Conservation (phyloP, 2,113 vertebrate species). For the Gymnogyps californianus region DNA sequence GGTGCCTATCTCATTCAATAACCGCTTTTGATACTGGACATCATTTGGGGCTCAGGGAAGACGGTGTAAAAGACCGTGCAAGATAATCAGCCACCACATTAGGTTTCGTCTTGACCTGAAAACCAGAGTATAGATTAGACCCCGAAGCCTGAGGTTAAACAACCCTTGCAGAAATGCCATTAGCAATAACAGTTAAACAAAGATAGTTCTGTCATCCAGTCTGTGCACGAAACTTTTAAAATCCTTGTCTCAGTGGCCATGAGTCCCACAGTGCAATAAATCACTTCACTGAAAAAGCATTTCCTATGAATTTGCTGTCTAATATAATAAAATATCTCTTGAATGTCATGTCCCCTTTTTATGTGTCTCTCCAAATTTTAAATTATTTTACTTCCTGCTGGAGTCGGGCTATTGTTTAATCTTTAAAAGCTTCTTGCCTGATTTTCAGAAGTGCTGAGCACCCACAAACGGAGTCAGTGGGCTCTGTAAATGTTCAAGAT, state of each 20-base stretch:
- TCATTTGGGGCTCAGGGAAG: neutral
- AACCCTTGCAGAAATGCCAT: neutral
- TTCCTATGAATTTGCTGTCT: constrained; percentile 43
- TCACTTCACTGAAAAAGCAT: constrained; percentile 21
- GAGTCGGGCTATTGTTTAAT: neutral
- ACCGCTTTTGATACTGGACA: neutral
- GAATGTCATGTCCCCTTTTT: constrained; percentile 46
- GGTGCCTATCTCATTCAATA: neutral
- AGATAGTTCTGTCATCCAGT: neutral
- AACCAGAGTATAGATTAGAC: neutral
- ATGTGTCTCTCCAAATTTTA: neutral
- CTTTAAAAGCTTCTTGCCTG: constrained; percentile 20
- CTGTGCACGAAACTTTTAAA: neutral
- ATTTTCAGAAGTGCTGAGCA: constrained; percentile 27
- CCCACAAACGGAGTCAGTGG: neutral
- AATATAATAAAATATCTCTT: constrained; percentile 34
- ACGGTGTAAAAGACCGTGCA: neutral
- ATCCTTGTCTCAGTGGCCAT: neutral
- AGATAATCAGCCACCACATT: neutral
- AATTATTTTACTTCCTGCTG: constrained; percentile 30
- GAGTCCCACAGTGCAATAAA: neutral
- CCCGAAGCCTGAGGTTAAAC: neutral
- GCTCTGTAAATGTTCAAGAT: neutral
- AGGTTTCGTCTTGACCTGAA: neutral
- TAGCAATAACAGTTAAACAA: neutral